Base-by-base conservation (phyloP, 2,113 vertebrate species). In the Lipophrys pholis region DNA sequence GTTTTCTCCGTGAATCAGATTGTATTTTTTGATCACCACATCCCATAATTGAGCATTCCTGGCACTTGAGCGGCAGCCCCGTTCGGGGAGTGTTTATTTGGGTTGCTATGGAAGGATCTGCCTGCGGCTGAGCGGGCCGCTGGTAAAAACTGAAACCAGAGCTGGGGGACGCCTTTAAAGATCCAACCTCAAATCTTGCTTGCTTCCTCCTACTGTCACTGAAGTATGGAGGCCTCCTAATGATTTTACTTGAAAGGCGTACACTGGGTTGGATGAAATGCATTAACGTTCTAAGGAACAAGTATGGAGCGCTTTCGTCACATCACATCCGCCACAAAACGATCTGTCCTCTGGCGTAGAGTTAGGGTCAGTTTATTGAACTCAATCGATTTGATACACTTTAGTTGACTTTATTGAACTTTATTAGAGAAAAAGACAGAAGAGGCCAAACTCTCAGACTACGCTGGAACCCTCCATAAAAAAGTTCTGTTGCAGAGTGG, bases 61-160 rank as follows among this genome's bases (percentile, higher is more conserved):
- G 62, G 71, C 59, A 59, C 51, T 63, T 35, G 54, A 64, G 57
- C 62, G 43, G 80, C 7, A 0, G 49, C 50, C 51, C 69, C 62
- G 66, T 73, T 84, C 5, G 2, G 70, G 60, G 59, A 75, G 80
- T 93, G 89, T 93, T 92, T 94, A 87, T 90, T 90, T 91, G 80
- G 64, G 92, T 93, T 92, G 84, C 92, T 82, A 93, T 87, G 92
- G 86, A 83, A 70, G 65, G 77, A 73, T 73, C 81, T 30, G 84
- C 66, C 69, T 88, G 89, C 65, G 86, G 84, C 79, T 75, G 35
- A 76, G 21, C 53, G 66, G 66, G 60, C 62, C 52, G 71, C 67
- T 69, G 56, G 73, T 80, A 56, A 78, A 78, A 35, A 57, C 50
- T 87, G 87, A 83, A 91, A 90, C 78, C 68, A 59, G 63, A 87